Base-by-base conservation (phyloP, 2,797 vertebrate genomes). In the Strix occidentalis region DNA sequence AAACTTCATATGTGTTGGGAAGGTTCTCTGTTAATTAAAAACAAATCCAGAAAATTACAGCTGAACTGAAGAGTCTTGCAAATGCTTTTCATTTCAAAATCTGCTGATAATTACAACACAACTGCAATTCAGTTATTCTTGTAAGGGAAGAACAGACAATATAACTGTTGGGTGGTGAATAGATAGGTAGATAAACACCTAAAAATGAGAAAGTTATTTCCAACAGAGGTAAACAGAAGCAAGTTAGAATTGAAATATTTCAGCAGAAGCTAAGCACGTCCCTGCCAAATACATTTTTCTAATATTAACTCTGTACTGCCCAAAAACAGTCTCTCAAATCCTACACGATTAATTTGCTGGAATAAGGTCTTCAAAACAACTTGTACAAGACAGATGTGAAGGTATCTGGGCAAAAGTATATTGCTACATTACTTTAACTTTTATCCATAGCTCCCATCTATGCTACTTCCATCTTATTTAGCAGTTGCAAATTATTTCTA, bases 41-140 rank as follows among this genome's bases (percentile, higher is more conserved):
- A 48, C 56, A 97, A 96, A 96, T 95, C 96, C 80, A 96, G 90
- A 96, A 97, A 89, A 74, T 96, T 89, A 56, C 51, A 87, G 41
- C 77, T 85, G 65, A 92, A 69, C 39, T 69, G 84, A 87, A 37
- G 68, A 77, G 64, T 29, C 48, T 79, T 96, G 64, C 56, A 93
- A 90, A 90, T 74, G 35, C 56, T 91, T 93, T 81, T 91, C 64
- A 61, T 93, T 93, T 96, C 89, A 75, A 79, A 90, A 80, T 87
- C 83, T 94, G 35, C 48, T 82, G 58, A 72, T 89, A 84, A 93
- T 85, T 95, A 87, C 75, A 84, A 78, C 28, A 70, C 24, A 75
- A 94, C 60, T 78, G 33, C 46, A 88, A 60, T 88, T 92, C 61
- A 56, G 50, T 78, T 91, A 82, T 84, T 83, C 81, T 86, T 90